Percentiles rank a stretch among this genome's conserved stretches.
Conservation (phyloP, 2,113 vertebrate species). For the Scatophagus argus region DNA sequence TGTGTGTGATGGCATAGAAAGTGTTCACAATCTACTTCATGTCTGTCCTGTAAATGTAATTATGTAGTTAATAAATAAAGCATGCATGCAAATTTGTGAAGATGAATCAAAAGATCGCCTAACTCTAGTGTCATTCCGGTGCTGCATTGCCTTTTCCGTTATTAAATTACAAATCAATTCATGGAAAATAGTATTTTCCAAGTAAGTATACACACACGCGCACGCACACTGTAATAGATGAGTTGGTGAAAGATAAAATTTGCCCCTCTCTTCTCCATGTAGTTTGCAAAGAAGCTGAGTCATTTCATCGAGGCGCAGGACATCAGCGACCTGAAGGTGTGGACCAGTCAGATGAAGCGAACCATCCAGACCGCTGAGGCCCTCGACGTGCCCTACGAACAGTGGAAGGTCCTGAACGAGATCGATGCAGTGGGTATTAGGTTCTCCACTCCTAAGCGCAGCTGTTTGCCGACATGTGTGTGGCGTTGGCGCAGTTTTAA, state of each 20-base stretch:
- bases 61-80: too few species aligned
- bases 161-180: too few species aligned
- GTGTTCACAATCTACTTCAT: too few species aligned
- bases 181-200: too few species aligned
- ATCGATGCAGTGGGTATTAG: constrained; percentile 91
- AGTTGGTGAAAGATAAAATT: not conserved
- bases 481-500: not conserved
- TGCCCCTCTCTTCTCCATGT: constrained; percentile 14
- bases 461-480: not conserved
- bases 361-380: constrained; percentile 98
- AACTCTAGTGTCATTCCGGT: too few species aligned
- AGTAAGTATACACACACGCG: too few species aligned
- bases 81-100: too few species aligned
- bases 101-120: too few species aligned
- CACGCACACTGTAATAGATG: too few species aligned
- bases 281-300: constrained; percentile 93
- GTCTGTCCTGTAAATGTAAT: too few species aligned
- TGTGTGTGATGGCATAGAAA: too few species aligned
- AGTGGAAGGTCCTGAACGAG: constrained; percentile 99
- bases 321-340: constrained; percentile 96
- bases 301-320: constrained; percentile 93
- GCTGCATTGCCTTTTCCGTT: too few species aligned
- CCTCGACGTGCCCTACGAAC: constrained; percentile 94
- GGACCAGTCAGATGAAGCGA: constrained; percentile 99
- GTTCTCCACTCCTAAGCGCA: not conserved